phyloP scores from a whole-genome alignment of 2,888 invertebrate genomes.

The Eurytoma adleriae region DNA sequence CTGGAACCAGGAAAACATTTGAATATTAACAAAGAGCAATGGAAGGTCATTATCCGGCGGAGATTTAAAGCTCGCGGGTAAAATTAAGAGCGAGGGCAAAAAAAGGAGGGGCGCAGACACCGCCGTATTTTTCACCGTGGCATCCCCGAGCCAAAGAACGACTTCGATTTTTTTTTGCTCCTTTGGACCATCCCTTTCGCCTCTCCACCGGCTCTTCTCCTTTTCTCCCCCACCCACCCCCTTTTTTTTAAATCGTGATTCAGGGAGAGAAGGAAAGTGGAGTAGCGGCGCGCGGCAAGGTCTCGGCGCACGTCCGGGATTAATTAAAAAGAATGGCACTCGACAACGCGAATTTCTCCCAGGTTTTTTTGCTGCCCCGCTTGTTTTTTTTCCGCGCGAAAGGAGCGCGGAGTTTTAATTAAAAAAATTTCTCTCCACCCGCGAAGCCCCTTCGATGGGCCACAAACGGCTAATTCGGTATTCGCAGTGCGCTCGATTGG shows the following conservation, averaged over 20 bases:
- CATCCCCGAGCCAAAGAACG: not conserved
- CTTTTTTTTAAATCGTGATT: constrained; percentile 32
- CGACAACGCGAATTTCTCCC: constrained; percentile 41
- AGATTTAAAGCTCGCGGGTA: not conserved
- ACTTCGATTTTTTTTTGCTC: constrained; percentile 19
- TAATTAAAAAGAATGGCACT: constrained; percentile 51
- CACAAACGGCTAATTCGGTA: no score
- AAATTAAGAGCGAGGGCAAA: no score
- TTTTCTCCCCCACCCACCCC: not conserved
- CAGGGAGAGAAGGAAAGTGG: constrained; percentile 3
- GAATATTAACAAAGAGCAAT: no score
- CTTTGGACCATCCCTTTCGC: not conserved
- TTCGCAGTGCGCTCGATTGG: no score
- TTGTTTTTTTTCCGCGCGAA: not conserved
- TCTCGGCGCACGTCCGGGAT: constrained; percentile 28
- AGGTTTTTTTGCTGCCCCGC: not conserved
- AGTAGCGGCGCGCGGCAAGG: constrained; percentile 8
- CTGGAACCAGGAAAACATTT: no score
- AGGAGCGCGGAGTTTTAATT: constrained; percentile 27
- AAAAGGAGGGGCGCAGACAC: no score
- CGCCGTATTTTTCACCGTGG: no score
- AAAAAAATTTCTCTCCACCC: constrained; percentile 14
- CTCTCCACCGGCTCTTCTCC: constrained; percentile 4
- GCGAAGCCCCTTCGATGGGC: no score
- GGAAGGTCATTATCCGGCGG: no score